phyloP scores from a whole-genome alignment of 2,113 vertebrate genomes.

The Nesogale talazaci region DNA sequence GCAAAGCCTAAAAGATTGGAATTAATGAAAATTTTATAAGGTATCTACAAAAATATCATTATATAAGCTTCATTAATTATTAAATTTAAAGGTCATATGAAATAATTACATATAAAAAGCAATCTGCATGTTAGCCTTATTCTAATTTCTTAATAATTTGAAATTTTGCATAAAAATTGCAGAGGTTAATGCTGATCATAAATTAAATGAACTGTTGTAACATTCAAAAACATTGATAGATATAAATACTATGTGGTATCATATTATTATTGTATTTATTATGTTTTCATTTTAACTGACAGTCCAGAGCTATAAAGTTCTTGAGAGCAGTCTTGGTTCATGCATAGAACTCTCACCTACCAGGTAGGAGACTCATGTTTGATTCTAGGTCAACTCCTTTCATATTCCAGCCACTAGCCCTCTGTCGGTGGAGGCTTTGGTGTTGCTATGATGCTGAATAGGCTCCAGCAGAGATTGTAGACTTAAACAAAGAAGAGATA shows the following conservation, averaged over 20 bases:
- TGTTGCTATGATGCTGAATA: neutral
- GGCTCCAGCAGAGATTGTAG: neutral
- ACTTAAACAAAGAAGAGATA: neutral
- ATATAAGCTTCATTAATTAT: slow-evolving; percentile 26
- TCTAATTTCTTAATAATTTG: slow-evolving; percentile 26
- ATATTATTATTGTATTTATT: neutral
- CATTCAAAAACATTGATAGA: neutral
- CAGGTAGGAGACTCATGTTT: neutral
- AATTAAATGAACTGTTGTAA: slow-evolving; percentile 18
- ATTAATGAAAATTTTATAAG: slow-evolving; percentile 23
- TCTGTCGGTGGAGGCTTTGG: neutral
- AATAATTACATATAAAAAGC: slow-evolving; percentile 21
- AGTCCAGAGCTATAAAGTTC: neutral
- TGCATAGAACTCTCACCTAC: neutral
- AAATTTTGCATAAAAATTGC: neutral
- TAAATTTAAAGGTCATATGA: slow-evolving; percentile 45
- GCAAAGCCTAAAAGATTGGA: slow-evolving; percentile 2
- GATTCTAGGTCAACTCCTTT: neutral
- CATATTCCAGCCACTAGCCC: neutral
- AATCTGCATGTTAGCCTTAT: slow-evolving; percentile 12
- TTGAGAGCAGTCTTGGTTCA: neutral
- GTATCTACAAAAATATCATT: neutral
- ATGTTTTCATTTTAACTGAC: neutral
- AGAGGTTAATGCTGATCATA: slow-evolving; percentile 19
- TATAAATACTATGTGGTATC: neutral